phyloP scores from a whole-genome alignment of 1,140 invertebrate species.

The Drosophila sp. region DNA sequence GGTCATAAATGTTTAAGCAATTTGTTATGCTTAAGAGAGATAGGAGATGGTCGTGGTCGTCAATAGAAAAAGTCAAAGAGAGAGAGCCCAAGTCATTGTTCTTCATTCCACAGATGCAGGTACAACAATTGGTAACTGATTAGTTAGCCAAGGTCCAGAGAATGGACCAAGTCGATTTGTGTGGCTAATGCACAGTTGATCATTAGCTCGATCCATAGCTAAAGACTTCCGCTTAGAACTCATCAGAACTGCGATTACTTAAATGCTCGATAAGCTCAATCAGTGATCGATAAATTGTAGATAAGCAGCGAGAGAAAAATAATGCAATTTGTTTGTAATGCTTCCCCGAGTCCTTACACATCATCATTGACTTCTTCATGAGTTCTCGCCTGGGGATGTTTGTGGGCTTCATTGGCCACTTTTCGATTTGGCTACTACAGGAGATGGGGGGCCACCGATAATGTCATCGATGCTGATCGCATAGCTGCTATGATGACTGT shows the following conservation, averaged over 20 bases:
- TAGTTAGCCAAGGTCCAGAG: too few relatives aligned
- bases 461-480: conserved; percentile 75
- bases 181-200: too few relatives aligned
- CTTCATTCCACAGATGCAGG: too few relatives aligned
- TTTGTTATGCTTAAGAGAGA: neutral
- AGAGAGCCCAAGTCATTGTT: too few relatives aligned
- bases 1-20: conserved; percentile 7
- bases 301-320: neutral
- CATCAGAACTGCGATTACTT: too few relatives aligned
- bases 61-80: too few relatives aligned
- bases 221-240: too few relatives aligned
- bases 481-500: conserved; percentile 71
- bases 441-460: conserved; percentile 63
- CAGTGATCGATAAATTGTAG: too few relatives aligned
- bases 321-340: neutral
- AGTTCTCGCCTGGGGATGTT: neutral
- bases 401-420: neutral
- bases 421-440: neutral
- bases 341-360: neutral
- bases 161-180: too few relatives aligned
- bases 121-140: too few relatives aligned
- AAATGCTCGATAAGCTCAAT: too few relatives aligned
- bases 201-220: too few relatives aligned
- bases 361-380: conserved; percentile 44
- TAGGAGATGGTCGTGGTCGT: neutral